These are phyloP conservation scores for Neoscelio sp. DNA, from an alignment of 2,888 invertebrate species.

Conservation along the genomic window DNA sequence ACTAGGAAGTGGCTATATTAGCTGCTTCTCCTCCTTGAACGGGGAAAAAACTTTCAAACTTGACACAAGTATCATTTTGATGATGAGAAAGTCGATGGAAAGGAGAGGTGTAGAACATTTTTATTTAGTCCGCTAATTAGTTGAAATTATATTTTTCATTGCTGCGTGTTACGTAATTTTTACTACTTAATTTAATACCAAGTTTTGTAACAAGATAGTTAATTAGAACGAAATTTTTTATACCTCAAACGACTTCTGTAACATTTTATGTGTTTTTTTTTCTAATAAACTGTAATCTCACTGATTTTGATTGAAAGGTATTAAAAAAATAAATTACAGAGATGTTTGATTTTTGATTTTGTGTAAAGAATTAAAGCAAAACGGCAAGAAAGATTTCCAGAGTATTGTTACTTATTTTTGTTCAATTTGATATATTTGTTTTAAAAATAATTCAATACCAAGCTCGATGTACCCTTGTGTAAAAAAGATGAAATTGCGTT, in stretches of 20 bases:
- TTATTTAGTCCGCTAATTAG: constrained; percentile 34
- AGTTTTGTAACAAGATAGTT: no score
- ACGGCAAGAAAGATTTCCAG: no score
- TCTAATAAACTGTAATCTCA: background rate
- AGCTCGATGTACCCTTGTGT: no score
- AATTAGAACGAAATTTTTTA: background rate
- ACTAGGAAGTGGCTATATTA: constrained; percentile 31
- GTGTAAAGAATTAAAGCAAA: no score
- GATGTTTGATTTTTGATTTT: background rate
- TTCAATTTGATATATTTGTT: no score
- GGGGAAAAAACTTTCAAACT: constrained; percentile 37
- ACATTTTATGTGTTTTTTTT: background rate
- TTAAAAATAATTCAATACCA: no score
- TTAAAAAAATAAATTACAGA: no score
- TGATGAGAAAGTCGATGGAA: constrained; percentile 23
- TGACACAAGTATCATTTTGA: constrained; percentile 23
- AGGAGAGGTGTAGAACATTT: constrained; percentile 9
- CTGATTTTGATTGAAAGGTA: no score
- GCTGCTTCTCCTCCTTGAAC: background rate
- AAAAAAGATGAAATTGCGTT: no score
- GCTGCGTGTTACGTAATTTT: constrained; percentile 6
- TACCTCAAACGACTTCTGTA: background rate
- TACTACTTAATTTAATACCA: background rate
- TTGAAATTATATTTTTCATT: constrained; percentile 19
- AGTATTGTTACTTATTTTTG: no score